Conservation (phyloP, 2,113 vertebrate genomes). For the Protobothrops mucrosquamatus region DNA sequence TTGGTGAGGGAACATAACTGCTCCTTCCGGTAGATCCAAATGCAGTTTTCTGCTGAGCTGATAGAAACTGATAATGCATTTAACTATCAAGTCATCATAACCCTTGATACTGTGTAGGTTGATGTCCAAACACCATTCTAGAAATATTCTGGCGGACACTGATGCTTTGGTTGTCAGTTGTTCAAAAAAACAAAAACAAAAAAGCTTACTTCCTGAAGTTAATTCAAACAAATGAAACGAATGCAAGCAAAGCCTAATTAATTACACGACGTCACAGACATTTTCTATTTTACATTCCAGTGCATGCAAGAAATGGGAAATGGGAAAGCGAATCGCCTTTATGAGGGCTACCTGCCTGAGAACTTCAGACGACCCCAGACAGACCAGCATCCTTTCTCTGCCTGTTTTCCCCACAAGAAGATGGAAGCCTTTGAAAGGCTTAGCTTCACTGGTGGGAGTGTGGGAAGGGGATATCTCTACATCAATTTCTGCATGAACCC, state of each 20-base stretch:
- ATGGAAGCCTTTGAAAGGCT: neutral
- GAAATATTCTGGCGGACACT: neutral
- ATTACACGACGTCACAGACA: neutral
- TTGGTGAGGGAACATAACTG: neutral
- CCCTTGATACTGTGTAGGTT: neutral
- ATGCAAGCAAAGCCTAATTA: neutral
- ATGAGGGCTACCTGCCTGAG: slow-evolving; percentile 93
- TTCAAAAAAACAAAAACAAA: neutral
- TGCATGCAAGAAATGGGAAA: slow-evolving; percentile 98
- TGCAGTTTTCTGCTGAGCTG: neutral
- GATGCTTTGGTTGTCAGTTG: neutral
- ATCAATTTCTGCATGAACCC: neutral
- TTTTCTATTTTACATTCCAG: slow-evolving; percentile 63
- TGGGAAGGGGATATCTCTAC: too few relatives aligned
- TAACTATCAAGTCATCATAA: neutral
- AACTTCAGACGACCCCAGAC: slow-evolving; percentile 92
- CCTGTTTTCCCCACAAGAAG: slow-evolving; percentile 9
- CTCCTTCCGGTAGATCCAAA: neutral
- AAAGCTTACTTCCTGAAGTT: neutral
- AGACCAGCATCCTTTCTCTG: slow-evolving; percentile 84
- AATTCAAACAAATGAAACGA: neutral
- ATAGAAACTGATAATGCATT: neutral
- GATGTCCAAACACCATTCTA: neutral
- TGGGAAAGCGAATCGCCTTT: slow-evolving; percentile 90
- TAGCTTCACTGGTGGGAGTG: neutral